Conservation (phyloP, 2,888 invertebrate genomes). For the Himalopsyche kuldschensis region DNA sequence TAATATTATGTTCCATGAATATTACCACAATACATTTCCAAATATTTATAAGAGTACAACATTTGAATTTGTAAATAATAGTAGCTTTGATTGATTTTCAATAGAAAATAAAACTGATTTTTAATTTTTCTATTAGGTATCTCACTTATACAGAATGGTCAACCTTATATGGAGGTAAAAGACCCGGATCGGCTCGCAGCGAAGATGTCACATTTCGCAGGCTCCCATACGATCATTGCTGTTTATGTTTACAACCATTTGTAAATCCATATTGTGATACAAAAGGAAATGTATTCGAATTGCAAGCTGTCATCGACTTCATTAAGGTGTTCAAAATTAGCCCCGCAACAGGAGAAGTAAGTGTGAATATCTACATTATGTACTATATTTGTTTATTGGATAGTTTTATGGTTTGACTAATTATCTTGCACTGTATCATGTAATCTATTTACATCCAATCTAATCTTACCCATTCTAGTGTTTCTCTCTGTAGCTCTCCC, state of each 20-base stretch:
- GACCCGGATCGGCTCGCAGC: conserved; percentile 66
- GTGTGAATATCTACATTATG: neutral
- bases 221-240: conserved; percentile 91
- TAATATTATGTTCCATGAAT: neutral
- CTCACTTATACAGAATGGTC: conserved; percentile 87
- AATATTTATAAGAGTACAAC: no score
- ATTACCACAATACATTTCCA: no score
- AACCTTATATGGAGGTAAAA: conserved; percentile 87
- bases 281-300: conserved; percentile 91
- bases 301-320: conserved; percentile 83
- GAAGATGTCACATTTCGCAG: conserved; percentile 85
- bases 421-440: neutral
- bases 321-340: conserved; percentile 89
- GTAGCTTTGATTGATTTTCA: neutral
- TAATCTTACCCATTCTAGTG: no score
- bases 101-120: conserved; percentile 14
- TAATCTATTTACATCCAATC: no score
- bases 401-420: no score
- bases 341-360: conserved; percentile 87
- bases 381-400: neutral
- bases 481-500: no score
- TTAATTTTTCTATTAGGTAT: conserved; percentile 62
- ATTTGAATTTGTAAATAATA: no score
- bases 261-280: conserved; percentile 88
- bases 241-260: conserved; percentile 88